Evolutionary conservation across 2,888 invertebrate species (phyloP).

Genomic region (Zonitis immaculata): DNA sequence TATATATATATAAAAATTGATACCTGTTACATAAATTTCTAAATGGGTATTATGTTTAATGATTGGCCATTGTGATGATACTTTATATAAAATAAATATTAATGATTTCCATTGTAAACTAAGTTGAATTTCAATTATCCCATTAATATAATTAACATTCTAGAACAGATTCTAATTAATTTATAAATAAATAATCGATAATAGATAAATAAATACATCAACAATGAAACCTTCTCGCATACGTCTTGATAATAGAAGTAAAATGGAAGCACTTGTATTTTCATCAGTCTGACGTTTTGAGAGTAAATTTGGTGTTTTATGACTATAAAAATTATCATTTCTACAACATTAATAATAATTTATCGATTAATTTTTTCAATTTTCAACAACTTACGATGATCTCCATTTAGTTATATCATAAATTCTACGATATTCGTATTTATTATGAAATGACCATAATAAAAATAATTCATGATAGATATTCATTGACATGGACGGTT

Average conservation of each 20-base stretch:
- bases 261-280: conserved; percentile 58
- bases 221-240: conserved; percentile 72
- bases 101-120: conserved; percentile 69
- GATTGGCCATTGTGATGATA: conserved; percentile 58
- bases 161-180: conserved; percentile 42
- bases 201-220: conserved; percentile 51
- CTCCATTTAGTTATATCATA: conserved; percentile 33
- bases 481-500: conserved; percentile 40
- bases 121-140: conserved; percentile 58
- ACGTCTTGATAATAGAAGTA: conserved; percentile 65
- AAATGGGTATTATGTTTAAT: conserved; percentile 43
- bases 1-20: too few relatives aligned
- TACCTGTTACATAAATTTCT: conserved; percentile 46
- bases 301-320: conserved; percentile 53
- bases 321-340: conserved; percentile 56
- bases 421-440: conserved; percentile 27
- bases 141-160: conserved; percentile 52
- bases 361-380: background rate
- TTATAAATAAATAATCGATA: background rate
- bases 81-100: conserved; percentile 64
- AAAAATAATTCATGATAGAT: conserved; percentile 42
- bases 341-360: conserved; percentile 35
- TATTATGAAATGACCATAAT: conserved; percentile 39
- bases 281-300: conserved; percentile 62
- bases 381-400: conserved; percentile 28